Evolutionary conservation across 2,888 invertebrate species (phyloP).

Genomic region (Hoplodrina ambigua): DNA sequence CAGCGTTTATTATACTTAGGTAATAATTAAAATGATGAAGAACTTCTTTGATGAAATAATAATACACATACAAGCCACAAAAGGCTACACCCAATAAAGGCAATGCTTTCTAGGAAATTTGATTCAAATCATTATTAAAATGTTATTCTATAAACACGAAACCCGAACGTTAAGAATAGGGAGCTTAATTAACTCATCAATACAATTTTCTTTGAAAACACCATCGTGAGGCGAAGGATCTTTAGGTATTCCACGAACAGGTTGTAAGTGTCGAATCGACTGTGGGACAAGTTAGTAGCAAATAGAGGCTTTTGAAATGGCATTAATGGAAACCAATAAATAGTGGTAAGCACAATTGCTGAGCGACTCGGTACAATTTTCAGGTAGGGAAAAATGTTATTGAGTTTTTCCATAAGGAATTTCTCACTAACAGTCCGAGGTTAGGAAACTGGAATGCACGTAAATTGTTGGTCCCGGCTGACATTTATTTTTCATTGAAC

Average conservation of each 20-base stretch:
- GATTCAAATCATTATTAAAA: slow-evolving; percentile 44
- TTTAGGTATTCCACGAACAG: slow-evolving; percentile 75
- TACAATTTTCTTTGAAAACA: slow-evolving; percentile 81
- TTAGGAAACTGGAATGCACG: too few species aligned
- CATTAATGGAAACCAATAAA: background rate
- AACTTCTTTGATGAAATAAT: slow-evolving; percentile 30
- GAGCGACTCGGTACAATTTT: too few species aligned
- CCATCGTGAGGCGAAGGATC: slow-evolving; percentile 71
- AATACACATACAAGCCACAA: slow-evolving; percentile 41
- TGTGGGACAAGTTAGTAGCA: slow-evolving; percentile 59
- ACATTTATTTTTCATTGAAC: too few species aligned
- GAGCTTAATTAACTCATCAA: slow-evolving; percentile 82
- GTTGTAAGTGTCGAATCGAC: slow-evolving; percentile 68
- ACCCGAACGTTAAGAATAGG: slow-evolving; percentile 55
- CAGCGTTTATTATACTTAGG: background rate
- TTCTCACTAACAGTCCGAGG: too few species aligned
- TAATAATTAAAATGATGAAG: background rate
- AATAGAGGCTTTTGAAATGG: background rate
- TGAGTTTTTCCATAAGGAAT: too few species aligned
- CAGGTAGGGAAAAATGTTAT: too few species aligned
- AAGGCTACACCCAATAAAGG: slow-evolving; percentile 36
- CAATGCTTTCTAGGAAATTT: slow-evolving; percentile 24
- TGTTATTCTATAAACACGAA: slow-evolving; percentile 52
- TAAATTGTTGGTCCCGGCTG: too few species aligned
- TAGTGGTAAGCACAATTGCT: too few species aligned